phyloP scores from a whole-genome alignment of 2,113 vertebrate species.

The Vulpes lagopus region DNA sequence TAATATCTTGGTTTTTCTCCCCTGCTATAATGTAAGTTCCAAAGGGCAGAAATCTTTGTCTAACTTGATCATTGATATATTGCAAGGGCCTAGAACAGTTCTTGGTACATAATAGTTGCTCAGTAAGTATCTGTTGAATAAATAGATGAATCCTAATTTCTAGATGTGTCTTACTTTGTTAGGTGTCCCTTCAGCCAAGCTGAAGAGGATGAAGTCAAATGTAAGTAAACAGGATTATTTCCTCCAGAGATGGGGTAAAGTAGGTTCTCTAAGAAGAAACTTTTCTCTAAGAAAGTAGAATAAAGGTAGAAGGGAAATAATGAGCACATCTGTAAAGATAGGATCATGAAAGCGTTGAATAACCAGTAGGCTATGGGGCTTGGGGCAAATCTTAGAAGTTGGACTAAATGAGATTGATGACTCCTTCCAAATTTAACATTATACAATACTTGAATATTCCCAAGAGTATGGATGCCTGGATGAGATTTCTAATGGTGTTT shows the following conservation, averaged over 20 bases:
- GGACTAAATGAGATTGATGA: neutral
- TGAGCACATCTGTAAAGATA: neutral
- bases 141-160: neutral
- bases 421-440: slow-evolving; percentile 31
- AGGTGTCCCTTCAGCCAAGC: neutral
- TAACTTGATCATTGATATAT: neutral
- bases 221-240: neutral
- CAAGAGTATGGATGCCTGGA: neutral
- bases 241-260: neutral
- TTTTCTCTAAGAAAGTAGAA: neutral
- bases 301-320: neutral
- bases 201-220: neutral
- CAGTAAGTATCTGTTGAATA: neutral
- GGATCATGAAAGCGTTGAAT: neutral
- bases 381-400: neutral
- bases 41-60: neutral
- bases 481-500: neutral
- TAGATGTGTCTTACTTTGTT: neutral
- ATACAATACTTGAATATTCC: neutral
- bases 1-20: neutral
- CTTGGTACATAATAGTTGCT: neutral
- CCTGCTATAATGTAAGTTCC: neutral
- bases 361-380: neutral
- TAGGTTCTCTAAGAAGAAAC: neutral
- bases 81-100: neutral